Base-by-base conservation (phyloP, 2,888 invertebrate species). In the Himalopsyche tibetana region DNA sequence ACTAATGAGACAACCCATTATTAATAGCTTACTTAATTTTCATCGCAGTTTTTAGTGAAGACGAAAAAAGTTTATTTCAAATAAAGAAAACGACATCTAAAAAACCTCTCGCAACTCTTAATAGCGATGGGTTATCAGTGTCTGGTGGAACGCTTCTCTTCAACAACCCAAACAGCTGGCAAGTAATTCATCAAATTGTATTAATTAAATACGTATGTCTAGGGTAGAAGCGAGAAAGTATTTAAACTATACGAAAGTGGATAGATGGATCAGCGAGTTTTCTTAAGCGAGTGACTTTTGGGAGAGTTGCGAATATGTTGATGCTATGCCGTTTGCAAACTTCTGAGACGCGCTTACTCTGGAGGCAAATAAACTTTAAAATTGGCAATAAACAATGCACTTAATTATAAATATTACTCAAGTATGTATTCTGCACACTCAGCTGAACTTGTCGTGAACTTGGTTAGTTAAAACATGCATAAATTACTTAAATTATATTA, bases 201-300 rank as follows among this genome's bases (percentile, higher is more conserved):
- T 38, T 80, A 80, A 80, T 80, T 80, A 80, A 80, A 38, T 38
- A 80, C 80, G 80, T 42, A 80, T 80, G 42, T 80, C 42, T 40
- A 17, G 12, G 36, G 19, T 40, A 40, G n/a, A 19, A 42, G 42
- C 40, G n/a, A 42, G 80, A 80, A 80, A 80, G 80, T 80, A 80
- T 80, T 80, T 36, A 38, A 80, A 42, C 80, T 80, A 38, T 38
- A 38, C 63, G 63, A 63, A 63, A 63, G 19, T 36, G 80, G 80
- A 38, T 36, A n/a, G 38, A 42, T 36, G 80, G 80, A 80, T 80
- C 38, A 36, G 40, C 42, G 12, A 80, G 42, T 42, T 40, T 36
- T 80, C 80, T 80, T 63, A 80, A 80, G 42, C 80, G 80, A 80
- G 80, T 80, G 80, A 80, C 80, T 80, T 80, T 80, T 80, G 80